Evolutionary conservation across 2,888 invertebrate species (phyloP), one percentile per base, ranked within the genome.

Genomic region (Hofmannophila pseudospretella): DNA sequence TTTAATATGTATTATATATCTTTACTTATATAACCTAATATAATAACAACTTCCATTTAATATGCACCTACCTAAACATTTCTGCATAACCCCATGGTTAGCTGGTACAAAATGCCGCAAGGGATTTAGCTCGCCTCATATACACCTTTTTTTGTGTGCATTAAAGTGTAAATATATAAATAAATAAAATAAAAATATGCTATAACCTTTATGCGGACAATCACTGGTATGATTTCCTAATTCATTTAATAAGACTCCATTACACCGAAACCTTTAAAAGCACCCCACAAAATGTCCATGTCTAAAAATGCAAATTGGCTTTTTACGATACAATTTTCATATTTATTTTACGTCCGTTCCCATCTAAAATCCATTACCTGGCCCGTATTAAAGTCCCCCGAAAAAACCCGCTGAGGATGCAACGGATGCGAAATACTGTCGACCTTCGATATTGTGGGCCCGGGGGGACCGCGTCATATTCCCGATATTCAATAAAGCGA

Each of bases 401-500:
- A 48, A 54, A 66, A 69, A 71, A 61, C 45, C 72, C 74, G 62
- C 65, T 58, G 74, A 74, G 68, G 67, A 65, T 67, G 74, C 75
- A 70, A 58, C 62, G 62, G 58, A 57, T 55, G 58, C 59, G 57
- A 61, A 60, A 58, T 46, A 53, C 44, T 50, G 39, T 51, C 41
- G 25, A 36, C 36, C 23, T 39, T 28, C 32, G 29, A 32, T 28
- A 27, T 39, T 32, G 42, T 37, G 34, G 26, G 19, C 26, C 40
- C 36, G 8, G 5, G 22, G 40, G 40, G 40, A 31, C 27, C 5
- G 34, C 16, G 19, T 27, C 33, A 27, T 34, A 19, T 34, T 30
- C 14, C 30, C 27, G 67, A 77, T 77, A 77, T 78, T 78, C 77
- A 77, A 79, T 78, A 79, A 76, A 67, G 71, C 60, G 71, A 69